Base-by-base conservation (phyloP, 1,140 invertebrate genomes). In the Cotesia chilonis region DNA sequence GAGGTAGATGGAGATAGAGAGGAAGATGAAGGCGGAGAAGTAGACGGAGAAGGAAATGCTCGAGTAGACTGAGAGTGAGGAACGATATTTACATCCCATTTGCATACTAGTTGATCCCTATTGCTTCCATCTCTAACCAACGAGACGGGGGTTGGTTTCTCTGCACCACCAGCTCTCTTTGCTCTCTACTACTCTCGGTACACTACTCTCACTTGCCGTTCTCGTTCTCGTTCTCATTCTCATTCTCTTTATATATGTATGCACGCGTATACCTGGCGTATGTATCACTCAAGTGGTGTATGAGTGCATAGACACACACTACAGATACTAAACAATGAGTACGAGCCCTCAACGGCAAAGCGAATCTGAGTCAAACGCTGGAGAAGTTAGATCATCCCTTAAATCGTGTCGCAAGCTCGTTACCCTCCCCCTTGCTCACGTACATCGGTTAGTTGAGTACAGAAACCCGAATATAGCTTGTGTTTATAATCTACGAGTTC, bases 71-170 rank as follows among this genome's bases (percentile, higher is more conserved):
- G 82, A 85, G 84, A 86, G 84, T 84, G 85, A 84, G 41, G 41
- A 47, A 80, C 80, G 84, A 86, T 87, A 87, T 87, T 87, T 87
- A 87, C 85, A 87, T 87, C 81, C 79, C 80, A 87, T 87, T 87
- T 86, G 85, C 86, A 87, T 87, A 87, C 86, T 87, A 87, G 86
- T 87, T 87, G 86, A 87, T 87, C 86, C 85, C 85, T 87, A 87
- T 87, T 87, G 85, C 86, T 87, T 86, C 85, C 84, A 86, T 84
- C 83, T 87, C 83, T 82, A 83, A 83, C 85, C 78, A 83, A 78
- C 81, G 73, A 76, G 82, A 82, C 82, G 81, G 82, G 55, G 60
- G 74, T 68, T 57, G 64, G 55, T 61, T 41, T 59, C 59, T 37
- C 52, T 72, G 68, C 68, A 28, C 41, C 7, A 79, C 77, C 79